These are phyloP conservation scores for Ganaspis brasiliensis DNA, from an alignment of 2,888 invertebrate genomes.

Conservation along the genomic window DNA sequence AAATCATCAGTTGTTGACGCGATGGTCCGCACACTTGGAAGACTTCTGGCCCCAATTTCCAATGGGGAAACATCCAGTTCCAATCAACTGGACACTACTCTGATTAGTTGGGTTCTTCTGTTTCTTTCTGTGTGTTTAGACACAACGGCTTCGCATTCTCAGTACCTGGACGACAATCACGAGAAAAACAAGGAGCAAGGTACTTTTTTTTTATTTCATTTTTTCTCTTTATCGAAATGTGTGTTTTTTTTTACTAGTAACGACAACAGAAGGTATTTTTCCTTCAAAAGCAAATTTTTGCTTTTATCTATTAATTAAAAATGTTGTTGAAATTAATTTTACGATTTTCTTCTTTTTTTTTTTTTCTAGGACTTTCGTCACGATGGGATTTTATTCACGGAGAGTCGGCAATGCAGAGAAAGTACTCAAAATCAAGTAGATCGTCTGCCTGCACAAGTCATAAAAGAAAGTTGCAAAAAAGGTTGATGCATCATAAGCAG, in stretches of 20 bases:
- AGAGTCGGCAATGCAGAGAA: slow-evolving; percentile 84
- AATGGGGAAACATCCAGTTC: slow-evolving; percentile 67
- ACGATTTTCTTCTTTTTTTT: no score
- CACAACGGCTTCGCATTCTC: slow-evolving; percentile 70
- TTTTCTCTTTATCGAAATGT: not conserved
- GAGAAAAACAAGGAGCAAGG: slow-evolving; percentile 78
- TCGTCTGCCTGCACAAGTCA: slow-evolving; percentile 82
- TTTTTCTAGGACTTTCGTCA: slow-evolving; percentile 76
- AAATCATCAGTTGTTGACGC: slow-evolving; percentile 86
- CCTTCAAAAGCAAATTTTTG: not conserved
- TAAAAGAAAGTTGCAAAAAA: slow-evolving; percentile 87
- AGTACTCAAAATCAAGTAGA: slow-evolving; percentile 74
- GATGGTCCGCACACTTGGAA: slow-evolving; percentile 84
- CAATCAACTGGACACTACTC: slow-evolving; percentile 73
- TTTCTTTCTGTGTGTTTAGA: slow-evolving; percentile 89
- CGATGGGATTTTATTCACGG: slow-evolving; percentile 97
- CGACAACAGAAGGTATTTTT: no score
- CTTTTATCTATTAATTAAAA: not conserved
- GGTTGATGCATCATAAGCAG: slow-evolving; percentile 86
- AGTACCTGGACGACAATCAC: slow-evolving; percentile 72
- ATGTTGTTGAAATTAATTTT: not conserved
- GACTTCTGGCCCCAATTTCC: slow-evolving; percentile 83
- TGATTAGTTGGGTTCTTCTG: slow-evolving; percentile 88
- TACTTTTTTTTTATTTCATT: slow-evolving; percentile 57
- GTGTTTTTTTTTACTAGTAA: no score